Evolutionary conservation across 2,113 vertebrate species (phyloP).

Genomic region (Ascaphus truei): DNA sequence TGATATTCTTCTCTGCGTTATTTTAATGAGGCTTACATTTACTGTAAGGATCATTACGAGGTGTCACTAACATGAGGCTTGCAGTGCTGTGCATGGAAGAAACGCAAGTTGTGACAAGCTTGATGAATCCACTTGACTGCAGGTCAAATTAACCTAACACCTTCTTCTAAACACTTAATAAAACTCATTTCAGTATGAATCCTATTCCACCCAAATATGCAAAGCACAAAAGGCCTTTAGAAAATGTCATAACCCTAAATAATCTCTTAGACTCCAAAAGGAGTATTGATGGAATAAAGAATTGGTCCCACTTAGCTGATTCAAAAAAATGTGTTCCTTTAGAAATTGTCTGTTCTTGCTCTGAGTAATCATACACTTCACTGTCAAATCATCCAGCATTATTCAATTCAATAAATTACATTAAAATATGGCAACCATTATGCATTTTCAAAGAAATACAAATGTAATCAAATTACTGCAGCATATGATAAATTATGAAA

Average conservation of each 20-base stretch:
- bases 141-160: slow-evolving; percentile 28
- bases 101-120: slow-evolving; percentile 20
- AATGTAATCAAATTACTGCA: too few relatives aligned
- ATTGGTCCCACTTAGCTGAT: too few relatives aligned
- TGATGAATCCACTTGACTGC: slow-evolving; percentile 3
- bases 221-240: background rate
- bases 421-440: too few relatives aligned
- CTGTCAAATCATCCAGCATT: too few relatives aligned
- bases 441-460: too few relatives aligned
- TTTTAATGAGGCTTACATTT: background rate
- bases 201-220: background rate
- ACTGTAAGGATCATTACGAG: slow-evolving; percentile 11
- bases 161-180: slow-evolving; percentile 28
- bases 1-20: slow-evolving; percentile 21
- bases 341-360: too few relatives aligned
- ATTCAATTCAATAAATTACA: too few relatives aligned
- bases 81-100: background rate
- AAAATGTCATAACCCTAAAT: background rate
- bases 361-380: too few relatives aligned
- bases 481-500: too few relatives aligned
- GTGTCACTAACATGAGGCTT: slow-evolving; percentile 13
- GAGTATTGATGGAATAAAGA: too few relatives aligned
- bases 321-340: too few relatives aligned
- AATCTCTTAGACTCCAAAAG: too few relatives aligned
- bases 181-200: slow-evolving; percentile 21